Conservation (phyloP, 1,140 invertebrate species). For the Dysdera silvatica region DNA sequence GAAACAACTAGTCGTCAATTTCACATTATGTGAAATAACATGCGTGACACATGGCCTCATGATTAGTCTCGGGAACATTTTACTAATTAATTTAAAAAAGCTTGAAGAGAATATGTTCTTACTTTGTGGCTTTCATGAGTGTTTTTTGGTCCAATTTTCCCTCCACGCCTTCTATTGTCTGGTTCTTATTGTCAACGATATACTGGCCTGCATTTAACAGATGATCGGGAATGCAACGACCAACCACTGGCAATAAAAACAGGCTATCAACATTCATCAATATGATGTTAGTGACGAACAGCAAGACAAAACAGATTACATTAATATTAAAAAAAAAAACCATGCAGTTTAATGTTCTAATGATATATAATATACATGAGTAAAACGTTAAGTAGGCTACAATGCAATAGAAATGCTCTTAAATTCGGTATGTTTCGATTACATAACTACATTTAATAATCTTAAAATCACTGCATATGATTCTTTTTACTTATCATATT, state of each 20-base stretch:
- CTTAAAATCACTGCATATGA: too few relatives aligned
- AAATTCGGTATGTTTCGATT: too few relatives aligned
- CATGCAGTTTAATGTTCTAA: neutral
- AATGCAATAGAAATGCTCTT: neutral
- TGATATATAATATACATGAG: neutral
- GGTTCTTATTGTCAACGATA: neutral
- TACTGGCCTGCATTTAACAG: constrained; percentile 23
- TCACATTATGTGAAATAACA: too few relatives aligned
- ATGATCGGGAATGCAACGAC: constrained; percentile 49
- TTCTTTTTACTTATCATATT: too few relatives aligned
- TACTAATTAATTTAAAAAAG: too few relatives aligned
- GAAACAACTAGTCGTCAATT: too few relatives aligned
- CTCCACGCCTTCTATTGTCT: neutral
- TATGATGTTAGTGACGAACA: constrained; percentile 14
- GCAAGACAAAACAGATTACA: neutral
- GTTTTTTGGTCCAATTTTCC: neutral
- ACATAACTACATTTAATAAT: too few relatives aligned
- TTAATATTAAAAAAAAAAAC: neutral
- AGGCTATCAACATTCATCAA: neutral
- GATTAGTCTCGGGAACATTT: too few relatives aligned
- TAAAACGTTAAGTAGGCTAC: neutral
- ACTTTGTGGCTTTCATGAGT: neutral
- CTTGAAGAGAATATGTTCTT: neutral
- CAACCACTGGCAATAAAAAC: constrained; percentile 44
- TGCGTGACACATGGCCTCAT: too few relatives aligned